Evolutionary conservation across 1,140 invertebrate genomes (phyloP), one percentile per base, ranked within the genome.

Genomic region (Drosophila suzukii): DNA sequence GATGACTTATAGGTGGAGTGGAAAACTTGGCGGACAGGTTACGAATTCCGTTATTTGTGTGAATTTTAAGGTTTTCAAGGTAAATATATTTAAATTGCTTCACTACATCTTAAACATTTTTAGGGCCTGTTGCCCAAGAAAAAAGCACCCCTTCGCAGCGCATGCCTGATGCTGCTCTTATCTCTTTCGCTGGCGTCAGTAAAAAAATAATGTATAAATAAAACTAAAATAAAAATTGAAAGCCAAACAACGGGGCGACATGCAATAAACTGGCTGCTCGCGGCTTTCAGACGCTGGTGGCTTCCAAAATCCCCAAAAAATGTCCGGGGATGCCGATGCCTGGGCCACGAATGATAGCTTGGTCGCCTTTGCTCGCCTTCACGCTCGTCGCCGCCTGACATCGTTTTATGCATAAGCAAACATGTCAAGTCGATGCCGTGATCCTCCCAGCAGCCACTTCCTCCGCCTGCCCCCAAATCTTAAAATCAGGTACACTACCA

Each of bases 161-260:
- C 34, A 41, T 50, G 68, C 68, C 68, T 72, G 68, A 47, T 11
- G 66, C 68, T 50, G 43, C 30, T 15, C 53, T 72, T 72, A 72
- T 72, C 68, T 70, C 51, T 43, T 47, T 73, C 46, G 41, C 57
- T 56, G 51, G 58, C 44, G 24, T 39, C 61, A 36, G 44, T 55
- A 59, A 50, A 53, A 83, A 62, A 84, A 80, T 65, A 75, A 72
- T 70, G 68, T 71, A 71, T 57, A 75, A 72, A 76, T 76, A 68
- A 88, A 88, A 86, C 82, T 85, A 85, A 88, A 83, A 82, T 88
- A 86, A 88, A 86, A 86, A 88, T 88, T 88, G 75, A 88, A 86
- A 83, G 83, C 70, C 83, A 86, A 83, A 86, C 83, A 86, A 79
- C 76, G 60, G 63, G 78, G 83, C 79, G 83, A 86, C 83, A 83